Evolutionary conservation across 2,113 vertebrate species (phyloP).

Genomic region (Lonchura striata): DNA sequence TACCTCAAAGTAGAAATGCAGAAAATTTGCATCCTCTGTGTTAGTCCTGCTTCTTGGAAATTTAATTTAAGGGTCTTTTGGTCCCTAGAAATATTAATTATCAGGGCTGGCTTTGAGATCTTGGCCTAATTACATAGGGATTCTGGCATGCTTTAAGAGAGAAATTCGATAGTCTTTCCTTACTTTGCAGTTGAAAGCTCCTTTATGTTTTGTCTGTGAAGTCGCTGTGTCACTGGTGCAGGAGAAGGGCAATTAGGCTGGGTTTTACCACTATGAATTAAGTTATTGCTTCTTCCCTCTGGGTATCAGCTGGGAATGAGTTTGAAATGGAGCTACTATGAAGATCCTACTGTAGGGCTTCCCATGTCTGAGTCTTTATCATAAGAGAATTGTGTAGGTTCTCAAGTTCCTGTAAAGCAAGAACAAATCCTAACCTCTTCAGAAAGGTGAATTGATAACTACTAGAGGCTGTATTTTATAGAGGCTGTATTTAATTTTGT

Average conservation of each 20-base stretch:
- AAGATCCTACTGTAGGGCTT: neutral
- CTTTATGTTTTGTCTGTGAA: neutral
- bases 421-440: neutral
- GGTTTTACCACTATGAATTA: neutral
- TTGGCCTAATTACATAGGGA: neutral
- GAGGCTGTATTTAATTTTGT: neutral
- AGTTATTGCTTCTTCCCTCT: neutral
- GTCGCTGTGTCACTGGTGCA: neutral
- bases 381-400: neutral
- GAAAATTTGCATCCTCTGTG: neutral
- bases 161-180: neutral
- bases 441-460: neutral
- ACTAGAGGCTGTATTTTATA: neutral
- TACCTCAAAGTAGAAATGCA: neutral
- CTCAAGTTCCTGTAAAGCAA: neutral
- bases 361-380: accelerated
- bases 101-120: neutral
- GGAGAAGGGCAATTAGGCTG: neutral
- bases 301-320: neutral
- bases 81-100: neutral
- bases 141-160: neutral
- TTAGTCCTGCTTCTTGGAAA: neutral
- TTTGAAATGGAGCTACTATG: neutral
- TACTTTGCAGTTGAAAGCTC: neutral
- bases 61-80: neutral